A percentile compares a stretch with the other conserved stretches of the same genome.
Evolutionary conservation across 2,113 vertebrate genomes (phyloP).

Genomic region (Lynx canadensis): DNA sequence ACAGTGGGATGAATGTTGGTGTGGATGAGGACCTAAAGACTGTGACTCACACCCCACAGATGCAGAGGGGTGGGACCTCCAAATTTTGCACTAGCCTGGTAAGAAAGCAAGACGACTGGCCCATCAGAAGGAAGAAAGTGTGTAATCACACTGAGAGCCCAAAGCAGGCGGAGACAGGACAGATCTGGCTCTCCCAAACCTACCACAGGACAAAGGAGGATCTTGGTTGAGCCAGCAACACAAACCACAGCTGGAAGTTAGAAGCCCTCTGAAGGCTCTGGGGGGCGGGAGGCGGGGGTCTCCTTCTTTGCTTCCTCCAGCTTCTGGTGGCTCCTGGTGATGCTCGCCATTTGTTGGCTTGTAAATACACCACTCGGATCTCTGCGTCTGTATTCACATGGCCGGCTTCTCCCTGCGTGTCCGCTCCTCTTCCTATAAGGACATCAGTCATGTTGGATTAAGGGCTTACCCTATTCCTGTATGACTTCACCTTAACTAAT

Average conservation of each 20-base stretch:
- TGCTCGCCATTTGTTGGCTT: background rate
- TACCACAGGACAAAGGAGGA: background rate
- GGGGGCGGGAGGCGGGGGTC: too few species aligned
- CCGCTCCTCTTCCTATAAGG: background rate
- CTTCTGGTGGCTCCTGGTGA: background rate
- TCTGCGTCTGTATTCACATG: background rate
- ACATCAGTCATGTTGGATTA: background rate
- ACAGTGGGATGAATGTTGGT: background rate
- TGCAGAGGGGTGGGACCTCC: background rate
- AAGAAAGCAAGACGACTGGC: background rate
- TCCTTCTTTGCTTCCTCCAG: background rate
- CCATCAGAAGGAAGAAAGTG: background rate
- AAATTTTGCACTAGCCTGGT: background rate
- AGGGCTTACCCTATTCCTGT: background rate
- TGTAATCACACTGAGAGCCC: background rate
- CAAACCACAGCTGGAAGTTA: background rate
- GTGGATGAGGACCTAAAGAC: background rate
- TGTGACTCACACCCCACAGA: background rate
- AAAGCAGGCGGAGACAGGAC: background rate
- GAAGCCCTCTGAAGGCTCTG: background rate
- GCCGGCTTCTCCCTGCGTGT: rapidly evolving
- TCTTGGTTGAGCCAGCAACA: background rate
- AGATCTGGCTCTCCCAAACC: background rate
- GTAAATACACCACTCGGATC: background rate
- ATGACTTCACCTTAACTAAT: background rate